Conservation (phyloP, 2,888 invertebrate species). For the Drosophila stalkeri region DNA sequence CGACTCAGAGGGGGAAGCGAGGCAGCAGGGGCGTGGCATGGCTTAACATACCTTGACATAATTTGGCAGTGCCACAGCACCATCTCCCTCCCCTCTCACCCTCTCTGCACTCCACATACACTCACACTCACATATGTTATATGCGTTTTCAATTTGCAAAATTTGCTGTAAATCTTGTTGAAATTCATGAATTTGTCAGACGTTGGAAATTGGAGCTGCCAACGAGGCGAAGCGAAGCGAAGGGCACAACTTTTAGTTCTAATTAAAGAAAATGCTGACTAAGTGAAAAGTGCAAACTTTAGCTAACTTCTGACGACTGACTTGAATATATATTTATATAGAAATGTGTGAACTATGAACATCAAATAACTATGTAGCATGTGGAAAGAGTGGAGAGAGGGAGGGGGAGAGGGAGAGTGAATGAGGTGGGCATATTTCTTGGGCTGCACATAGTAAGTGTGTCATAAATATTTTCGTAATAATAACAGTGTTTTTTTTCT, state of each 20-base stretch:
- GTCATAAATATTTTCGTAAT: constrained; percentile 50
- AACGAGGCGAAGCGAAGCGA: constrained; percentile 5
- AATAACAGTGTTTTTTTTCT: constrained; percentile 36
- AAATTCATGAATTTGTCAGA: constrained; percentile 59
- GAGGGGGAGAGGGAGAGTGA: background rate
- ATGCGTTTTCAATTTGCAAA: constrained; percentile 74
- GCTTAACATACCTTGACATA: constrained; percentile 72
- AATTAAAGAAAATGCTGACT: constrained; percentile 48
- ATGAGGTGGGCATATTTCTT: background rate
- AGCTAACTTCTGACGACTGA: constrained; percentile 3
- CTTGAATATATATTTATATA: background rate
- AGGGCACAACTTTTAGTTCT: constrained; percentile 45
- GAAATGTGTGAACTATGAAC: background rate
- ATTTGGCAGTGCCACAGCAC: constrained; percentile 40
- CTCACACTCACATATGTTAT: constrained; percentile 27
- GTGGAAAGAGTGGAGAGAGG: background rate
- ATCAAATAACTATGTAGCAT: background rate
- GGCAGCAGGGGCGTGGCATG: background rate
- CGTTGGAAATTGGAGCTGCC: constrained; percentile 8
- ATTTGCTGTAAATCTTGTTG: constrained; percentile 70
- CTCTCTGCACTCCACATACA: background rate
- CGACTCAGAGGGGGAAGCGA: constrained; percentile 44
- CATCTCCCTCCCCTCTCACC: background rate
- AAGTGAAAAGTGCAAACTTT: constrained; percentile 35
- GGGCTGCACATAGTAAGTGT: background rate